Base-by-base conservation (phyloP, 2,113 vertebrate species). In the Strix aluco region DNA sequence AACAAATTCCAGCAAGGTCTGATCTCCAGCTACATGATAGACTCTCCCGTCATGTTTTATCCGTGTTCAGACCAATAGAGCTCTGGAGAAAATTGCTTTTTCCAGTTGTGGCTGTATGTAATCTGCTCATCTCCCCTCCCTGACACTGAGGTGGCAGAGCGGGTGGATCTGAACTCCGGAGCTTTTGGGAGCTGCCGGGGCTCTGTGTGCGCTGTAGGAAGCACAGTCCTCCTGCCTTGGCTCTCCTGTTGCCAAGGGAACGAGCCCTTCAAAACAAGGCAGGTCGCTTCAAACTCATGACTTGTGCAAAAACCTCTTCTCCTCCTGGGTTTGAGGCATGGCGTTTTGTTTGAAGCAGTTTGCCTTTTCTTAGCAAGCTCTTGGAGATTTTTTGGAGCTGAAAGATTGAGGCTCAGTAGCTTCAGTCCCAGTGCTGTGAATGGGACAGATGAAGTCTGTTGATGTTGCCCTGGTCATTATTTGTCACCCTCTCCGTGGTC, bases 241-340 rank as follows among this genome's bases (percentile, higher is more conserved):
- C 66, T 84, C 36, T 95, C 17, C 44, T 36, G 96, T 97, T 96
- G 82, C 84, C 92, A 94, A 88, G 94, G 96, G 88, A 96, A 96
- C 72, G 0, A 92, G 61, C 77, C 80, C 65, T 94, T 95, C 77
- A 81, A 72, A 96, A 93, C 65, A 88, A 95, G 72, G 34, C 90
- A 88, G 82, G 47, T 93, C 2, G 2, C 88, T 96, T 96, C 88
- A 91, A 38, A 85, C 65, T 88, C 44, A 5, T 90, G 82, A 67
- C 69, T 89, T 79, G 38, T 78, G 38, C 59, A 88, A 49, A 86
- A 93, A 52, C 38, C 63, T 86, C 51, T 83, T 87, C 59, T 67
- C 15, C n/a, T 79, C 75, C 49, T 91, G 74, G 47, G 36, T 80
- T 79, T 70, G 80, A 92, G 86, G 61, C 52, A 27, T 26, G 44